These are phyloP conservation scores for Diorhabda carinulata DNA, from an alignment of 1,140 invertebrate species.

Conservation along the genomic window DNA sequence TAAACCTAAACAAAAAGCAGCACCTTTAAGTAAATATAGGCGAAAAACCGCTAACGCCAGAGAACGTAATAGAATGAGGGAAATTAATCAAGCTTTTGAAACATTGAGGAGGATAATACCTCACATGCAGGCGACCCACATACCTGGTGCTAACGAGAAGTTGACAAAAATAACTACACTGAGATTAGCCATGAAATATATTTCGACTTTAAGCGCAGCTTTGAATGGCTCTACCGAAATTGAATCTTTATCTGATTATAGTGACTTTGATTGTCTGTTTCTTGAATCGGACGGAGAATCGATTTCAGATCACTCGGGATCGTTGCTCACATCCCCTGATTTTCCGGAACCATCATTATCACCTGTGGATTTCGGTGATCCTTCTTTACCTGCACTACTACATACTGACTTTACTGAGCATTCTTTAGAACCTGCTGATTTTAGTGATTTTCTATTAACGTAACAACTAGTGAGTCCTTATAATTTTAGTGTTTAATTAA, in stretches of 20 bases:
- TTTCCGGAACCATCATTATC: constrained; percentile 43
- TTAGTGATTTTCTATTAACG: constrained; percentile 44
- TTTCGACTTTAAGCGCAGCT: constrained; percentile 58
- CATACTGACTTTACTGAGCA: constrained; percentile 43
- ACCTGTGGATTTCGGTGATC: constrained; percentile 42
- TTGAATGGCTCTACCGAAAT: constrained; percentile 35
- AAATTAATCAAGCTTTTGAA: constrained; percentile 87
- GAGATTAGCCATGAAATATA: constrained; percentile 82
- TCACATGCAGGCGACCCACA: constrained; percentile 47
- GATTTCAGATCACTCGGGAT: constrained; percentile 46
- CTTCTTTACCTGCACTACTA: constrained; percentile 39
- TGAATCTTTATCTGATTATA: constrained; percentile 34
- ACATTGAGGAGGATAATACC: constrained; percentile 72
- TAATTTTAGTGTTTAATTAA: not conserved
- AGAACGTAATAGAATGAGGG: constrained; percentile 79
- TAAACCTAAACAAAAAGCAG: constrained; percentile 63
- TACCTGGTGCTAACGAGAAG: constrained; percentile 60
- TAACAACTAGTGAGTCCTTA: constrained; percentile 23
- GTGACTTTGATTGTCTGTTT: constrained; percentile 49
- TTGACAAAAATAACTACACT: constrained; percentile 85
- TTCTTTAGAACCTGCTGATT: constrained; percentile 35
- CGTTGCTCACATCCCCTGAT: constrained; percentile 42
- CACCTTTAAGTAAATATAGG: constrained; percentile 84
- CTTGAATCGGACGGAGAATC: constrained; percentile 56
- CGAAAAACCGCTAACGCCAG: constrained; percentile 85